A percentile compares a stretch with the other conserved stretches of the same genome.
Conservation (phyloP, 2,888 invertebrate genomes). For the Lasioglossum oenotherae region DNA sequence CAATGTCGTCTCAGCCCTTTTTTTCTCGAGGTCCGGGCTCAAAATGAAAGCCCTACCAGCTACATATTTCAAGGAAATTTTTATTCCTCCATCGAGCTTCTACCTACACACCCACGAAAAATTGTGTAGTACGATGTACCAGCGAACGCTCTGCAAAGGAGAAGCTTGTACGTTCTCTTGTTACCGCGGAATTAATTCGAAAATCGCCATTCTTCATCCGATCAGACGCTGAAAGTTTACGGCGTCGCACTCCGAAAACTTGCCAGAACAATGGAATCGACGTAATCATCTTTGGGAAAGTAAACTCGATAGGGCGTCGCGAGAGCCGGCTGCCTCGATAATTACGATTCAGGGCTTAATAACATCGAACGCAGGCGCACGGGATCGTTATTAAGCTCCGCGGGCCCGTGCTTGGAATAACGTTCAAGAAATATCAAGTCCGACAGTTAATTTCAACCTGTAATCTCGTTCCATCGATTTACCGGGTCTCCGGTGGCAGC, state of each 20-base stretch:
- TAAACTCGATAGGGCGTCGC: not conserved
- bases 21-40: not conserved
- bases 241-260: not conserved
- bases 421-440: slow-evolving; percentile 30
- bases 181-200: not conserved
- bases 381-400: slow-evolving; percentile 25
- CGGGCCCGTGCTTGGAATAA: slow-evolving; percentile 22
- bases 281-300: not conserved
- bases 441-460: slow-evolving; percentile 33
- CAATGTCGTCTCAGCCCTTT: not conserved
- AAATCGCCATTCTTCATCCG: not conserved
- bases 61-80: not conserved
- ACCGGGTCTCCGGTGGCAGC: not conserved
- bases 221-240: not conserved
- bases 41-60: too few species aligned
- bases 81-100: not conserved
- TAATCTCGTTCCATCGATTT: slow-evolving; percentile 40
- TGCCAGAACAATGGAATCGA: not conserved
- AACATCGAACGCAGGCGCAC: slow-evolving; percentile 27
- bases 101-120: not conserved
- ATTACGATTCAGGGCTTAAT: slow-evolving; percentile 38
- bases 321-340: not conserved
- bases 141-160: not conserved
- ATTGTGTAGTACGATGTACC: not conserved
- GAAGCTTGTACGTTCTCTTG: not conserved